Percentiles rank a stretch among this genome's conserved stretches.
Conservation (phyloP, 92 coral and sea anemone species). For the Micromussa lordhowensis region DNA sequence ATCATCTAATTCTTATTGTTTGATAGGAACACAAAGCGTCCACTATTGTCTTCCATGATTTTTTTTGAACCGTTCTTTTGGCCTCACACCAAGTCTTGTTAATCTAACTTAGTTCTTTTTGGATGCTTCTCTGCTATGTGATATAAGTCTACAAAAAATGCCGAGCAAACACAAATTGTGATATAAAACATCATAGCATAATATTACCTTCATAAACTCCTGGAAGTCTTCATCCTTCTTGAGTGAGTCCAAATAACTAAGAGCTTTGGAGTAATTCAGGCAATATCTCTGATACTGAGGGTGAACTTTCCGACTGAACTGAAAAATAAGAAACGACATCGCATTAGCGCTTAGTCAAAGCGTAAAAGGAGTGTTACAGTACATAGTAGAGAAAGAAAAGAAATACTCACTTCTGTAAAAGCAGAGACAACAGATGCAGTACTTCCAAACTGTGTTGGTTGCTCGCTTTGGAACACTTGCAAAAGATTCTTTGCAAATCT, state of each 20-base stretch:
- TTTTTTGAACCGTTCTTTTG: no score
- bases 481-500: constrained; percentile 92
- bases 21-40: no score
- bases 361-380: not conserved
- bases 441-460: constrained; percentile 92
- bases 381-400: not conserved
- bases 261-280: constrained; percentile 90
- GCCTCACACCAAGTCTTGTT: no score
- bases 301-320: constrained; percentile 95
- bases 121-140: no score
- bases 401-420: constrained; percentile 84
- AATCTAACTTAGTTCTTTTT: no score
- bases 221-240: constrained; percentile 94
- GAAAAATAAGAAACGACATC: not conserved
- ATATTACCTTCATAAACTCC: constrained; percentile 88
- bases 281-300: constrained; percentile 96
- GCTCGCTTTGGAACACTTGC: constrained; percentile 89
- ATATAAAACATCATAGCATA: not conserved
- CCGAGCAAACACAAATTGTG: not conserved
- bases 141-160: not conserved
- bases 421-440: constrained; percentile 98
- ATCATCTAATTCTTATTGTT: no score
- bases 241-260: constrained; percentile 83
- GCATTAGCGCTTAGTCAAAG: not conserved
- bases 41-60: no score